These are phyloP conservation scores for Panurus biarmicus DNA, from an alignment of 2,113 vertebrate species.

Conservation along the genomic window DNA sequence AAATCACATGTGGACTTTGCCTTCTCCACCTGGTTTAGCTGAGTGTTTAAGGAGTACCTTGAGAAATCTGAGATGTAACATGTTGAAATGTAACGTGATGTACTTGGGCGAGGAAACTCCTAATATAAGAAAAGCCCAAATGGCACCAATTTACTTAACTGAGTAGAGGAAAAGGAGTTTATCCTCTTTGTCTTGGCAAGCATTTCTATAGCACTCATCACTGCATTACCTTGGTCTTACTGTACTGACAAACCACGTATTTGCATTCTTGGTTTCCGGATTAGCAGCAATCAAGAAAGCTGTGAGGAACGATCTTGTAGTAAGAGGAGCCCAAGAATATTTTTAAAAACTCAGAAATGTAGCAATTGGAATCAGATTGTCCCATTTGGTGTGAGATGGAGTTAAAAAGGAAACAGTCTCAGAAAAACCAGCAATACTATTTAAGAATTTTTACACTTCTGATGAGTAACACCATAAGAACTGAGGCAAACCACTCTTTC, in stretches of 20 bases:
- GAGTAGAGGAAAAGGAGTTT: background rate
- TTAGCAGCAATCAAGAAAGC: background rate
- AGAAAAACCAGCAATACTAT: background rate
- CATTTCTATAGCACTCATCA: constrained; percentile 4
- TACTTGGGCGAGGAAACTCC: constrained; percentile 4
- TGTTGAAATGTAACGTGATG: constrained; percentile 15
- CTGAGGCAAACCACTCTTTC: background rate
- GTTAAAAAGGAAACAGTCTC: background rate
- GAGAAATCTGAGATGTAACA: background rate
- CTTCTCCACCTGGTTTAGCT: background rate
- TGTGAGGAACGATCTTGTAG: background rate
- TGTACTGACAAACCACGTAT: background rate
- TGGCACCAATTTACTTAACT: background rate
- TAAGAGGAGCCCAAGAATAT: background rate
- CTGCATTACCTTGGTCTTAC: background rate
- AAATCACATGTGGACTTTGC: background rate
- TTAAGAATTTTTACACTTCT: background rate
- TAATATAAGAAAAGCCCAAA: constrained; percentile 16
- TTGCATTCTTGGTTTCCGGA: background rate
- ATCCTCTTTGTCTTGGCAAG: background rate
- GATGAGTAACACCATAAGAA: background rate
- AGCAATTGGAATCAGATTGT: background rate
- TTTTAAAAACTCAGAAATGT: background rate
- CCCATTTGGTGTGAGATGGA: background rate
- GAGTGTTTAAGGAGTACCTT: constrained; percentile 7